Conservation (phyloP, 2,797 vertebrate species). For the Rhinophrynus dorsalis region DNA sequence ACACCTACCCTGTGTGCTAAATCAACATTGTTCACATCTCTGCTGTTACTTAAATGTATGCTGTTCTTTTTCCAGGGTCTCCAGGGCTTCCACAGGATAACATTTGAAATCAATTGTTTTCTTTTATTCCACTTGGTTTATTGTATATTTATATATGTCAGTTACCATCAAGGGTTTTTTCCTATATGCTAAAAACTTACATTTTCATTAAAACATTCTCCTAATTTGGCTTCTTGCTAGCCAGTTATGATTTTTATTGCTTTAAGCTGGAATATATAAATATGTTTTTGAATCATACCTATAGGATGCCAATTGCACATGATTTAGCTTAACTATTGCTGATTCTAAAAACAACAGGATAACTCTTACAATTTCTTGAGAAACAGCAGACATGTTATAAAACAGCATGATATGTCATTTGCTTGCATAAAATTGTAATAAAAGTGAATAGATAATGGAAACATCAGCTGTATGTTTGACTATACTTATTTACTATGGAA, state of each 20-base stretch:
- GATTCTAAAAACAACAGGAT: conserved; percentile 51
- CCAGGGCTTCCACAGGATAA: no score
- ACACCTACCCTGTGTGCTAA: no score
- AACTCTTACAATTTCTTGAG: conserved; percentile 14
- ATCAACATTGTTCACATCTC: no score
- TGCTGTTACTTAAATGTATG: no score
- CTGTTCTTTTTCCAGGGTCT: no score
- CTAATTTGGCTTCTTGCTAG: background rate
- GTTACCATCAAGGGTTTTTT: no score
- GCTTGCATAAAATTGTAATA: conserved; percentile 54
- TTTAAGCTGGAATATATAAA: conserved; percentile 27
- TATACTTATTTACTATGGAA: no score
- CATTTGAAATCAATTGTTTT: no score
- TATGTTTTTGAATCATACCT: conserved; percentile 40
- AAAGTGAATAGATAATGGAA: conserved; percentile 49
- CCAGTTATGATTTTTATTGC: conserved; percentile 5
- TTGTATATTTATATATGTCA: no score
- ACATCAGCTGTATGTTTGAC: background rate
- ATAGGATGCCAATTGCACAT: conserved; percentile 44
- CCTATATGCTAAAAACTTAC: no score
- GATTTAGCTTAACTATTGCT: conserved; percentile 54
- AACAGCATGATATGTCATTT: conserved; percentile 27
- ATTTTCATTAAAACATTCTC: no score
- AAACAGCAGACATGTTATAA: conserved; percentile 50
- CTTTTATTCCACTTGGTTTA: no score